These are phyloP conservation scores for Kryptopterus vitreolus DNA, from an alignment of 2,797 vertebrate genomes.

Conservation along the genomic window DNA sequence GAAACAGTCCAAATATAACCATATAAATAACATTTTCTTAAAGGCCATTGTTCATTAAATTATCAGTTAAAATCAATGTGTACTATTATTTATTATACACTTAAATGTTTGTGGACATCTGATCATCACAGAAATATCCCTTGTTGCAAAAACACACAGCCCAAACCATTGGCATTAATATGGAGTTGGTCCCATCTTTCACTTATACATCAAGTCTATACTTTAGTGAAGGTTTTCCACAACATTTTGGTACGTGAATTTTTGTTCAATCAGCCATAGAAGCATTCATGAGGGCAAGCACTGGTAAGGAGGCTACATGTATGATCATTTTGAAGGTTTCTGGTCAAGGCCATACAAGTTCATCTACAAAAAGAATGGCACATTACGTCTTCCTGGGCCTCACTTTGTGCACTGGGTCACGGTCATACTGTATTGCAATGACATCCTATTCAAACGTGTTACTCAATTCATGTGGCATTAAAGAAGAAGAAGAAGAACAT, in stretches of 20 bases:
- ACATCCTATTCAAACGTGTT: too few relatives aligned
- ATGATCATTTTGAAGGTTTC: not conserved
- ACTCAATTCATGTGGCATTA: too few relatives aligned
- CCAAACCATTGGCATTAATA: not conserved
- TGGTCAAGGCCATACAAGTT: not conserved
- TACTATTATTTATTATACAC: not conserved
- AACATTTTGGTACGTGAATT: not conserved
- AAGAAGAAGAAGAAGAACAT: too few relatives aligned
- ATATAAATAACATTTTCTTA: constrained; percentile 3
- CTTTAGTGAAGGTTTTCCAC: not conserved
- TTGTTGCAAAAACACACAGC: not conserved
- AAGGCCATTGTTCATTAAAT: not conserved
- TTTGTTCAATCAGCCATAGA: not conserved
- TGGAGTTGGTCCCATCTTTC: not conserved
- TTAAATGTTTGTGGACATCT: not conserved
- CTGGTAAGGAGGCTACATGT: not conserved
- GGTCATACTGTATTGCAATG: too few relatives aligned
- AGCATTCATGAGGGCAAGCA: not conserved
- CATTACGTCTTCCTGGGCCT: not conserved
- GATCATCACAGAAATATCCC: not conserved
- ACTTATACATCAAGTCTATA: not conserved
- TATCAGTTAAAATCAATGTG: not conserved
- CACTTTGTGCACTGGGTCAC: too few relatives aligned
- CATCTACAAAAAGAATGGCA: not conserved
- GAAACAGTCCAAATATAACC: not conserved